Conservation (phyloP, 2,797 vertebrate genomes). For the Anableps anableps region DNA sequence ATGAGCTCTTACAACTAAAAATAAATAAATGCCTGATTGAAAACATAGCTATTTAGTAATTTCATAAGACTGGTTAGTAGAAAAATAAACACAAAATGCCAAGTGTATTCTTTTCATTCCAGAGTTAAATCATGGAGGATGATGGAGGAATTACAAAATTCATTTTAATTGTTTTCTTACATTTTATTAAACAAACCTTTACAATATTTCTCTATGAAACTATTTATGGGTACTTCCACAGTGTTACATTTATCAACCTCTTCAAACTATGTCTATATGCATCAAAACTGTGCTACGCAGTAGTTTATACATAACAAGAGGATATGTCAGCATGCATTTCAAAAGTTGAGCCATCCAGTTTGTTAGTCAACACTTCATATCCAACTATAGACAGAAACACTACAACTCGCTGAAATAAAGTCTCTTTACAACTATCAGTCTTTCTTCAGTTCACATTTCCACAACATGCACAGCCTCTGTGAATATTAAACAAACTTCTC, state of each 20-base stretch:
- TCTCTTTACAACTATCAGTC: not conserved
- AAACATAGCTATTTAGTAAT: not conserved
- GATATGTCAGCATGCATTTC: conserved; percentile 1
- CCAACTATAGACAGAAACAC: not conserved
- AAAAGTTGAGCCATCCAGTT: not conserved
- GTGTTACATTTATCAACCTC: not conserved
- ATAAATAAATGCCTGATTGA: not conserved
- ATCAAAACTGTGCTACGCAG: not conserved
- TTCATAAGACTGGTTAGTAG: not conserved
- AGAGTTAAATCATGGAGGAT: not conserved
- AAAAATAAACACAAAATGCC: not conserved
- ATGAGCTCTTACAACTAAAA: not conserved
- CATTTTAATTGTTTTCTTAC: not conserved
- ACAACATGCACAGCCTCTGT: not conserved
- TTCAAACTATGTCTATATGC: too few species aligned
- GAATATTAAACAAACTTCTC: not conserved
- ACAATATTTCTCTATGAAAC: not conserved
- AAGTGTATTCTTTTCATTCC: not conserved
- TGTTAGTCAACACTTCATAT: not conserved
- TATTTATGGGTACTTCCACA: not conserved
- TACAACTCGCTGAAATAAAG: not conserved
- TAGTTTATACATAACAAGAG: not conserved
- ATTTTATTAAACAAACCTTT: not conserved
- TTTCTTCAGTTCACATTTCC: not conserved
- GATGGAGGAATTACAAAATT: not conserved